These are phyloP conservation scores for Platyrinchus mystaceus DNA, from an alignment of 2,797 vertebrate species.

Conservation along the genomic window DNA sequence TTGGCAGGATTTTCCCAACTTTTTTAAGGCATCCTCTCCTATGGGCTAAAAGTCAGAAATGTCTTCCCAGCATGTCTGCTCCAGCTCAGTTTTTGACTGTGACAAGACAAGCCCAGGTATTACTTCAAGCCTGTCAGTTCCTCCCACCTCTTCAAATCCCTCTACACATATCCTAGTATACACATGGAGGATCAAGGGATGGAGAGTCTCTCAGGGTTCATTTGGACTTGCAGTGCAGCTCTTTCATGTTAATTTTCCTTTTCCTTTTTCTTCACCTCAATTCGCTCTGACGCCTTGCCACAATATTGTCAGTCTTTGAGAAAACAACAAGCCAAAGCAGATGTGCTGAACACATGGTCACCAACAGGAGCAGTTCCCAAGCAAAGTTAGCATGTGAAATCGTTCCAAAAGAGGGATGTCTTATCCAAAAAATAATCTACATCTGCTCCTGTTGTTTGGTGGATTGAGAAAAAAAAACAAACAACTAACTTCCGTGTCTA, in stretches of 20 bases:
- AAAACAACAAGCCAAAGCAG: conserved; percentile 69
- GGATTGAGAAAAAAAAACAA: not conserved
- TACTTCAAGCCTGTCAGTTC: conserved; percentile 17
- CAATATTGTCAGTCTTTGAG: conserved; percentile 62
- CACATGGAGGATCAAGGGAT: conserved; percentile 19
- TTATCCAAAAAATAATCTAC: conserved; percentile 55
- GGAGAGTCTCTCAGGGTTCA: conserved; percentile 24
- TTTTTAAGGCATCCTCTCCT: conserved; percentile 20
- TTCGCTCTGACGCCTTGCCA: conserved; percentile 59
- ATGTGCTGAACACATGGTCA: conserved; percentile 71
- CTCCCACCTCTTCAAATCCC: conserved; percentile 18
- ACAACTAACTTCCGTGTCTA: not conserved
- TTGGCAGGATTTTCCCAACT: conserved; percentile 20
- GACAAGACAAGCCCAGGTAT: conserved; percentile 31
- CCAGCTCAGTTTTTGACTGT: not conserved
- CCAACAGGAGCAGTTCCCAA: conserved; percentile 63
- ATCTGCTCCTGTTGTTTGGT: conserved; percentile 56
- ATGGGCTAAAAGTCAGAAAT: not conserved
- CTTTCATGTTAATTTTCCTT: conserved; percentile 47
- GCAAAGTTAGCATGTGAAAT: conserved; percentile 66
- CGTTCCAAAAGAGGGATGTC: conserved; percentile 40
- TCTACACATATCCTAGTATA: not conserved
- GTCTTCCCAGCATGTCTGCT: not conserved
- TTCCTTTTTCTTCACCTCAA: conserved; percentile 44
- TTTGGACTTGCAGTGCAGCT: not conserved